A percentile compares a stretch with the other conserved stretches of the same genome.
Evolutionary conservation across 2,888 invertebrate genomes (phyloP).

Genomic region (Nemotelus pantherinus): DNA sequence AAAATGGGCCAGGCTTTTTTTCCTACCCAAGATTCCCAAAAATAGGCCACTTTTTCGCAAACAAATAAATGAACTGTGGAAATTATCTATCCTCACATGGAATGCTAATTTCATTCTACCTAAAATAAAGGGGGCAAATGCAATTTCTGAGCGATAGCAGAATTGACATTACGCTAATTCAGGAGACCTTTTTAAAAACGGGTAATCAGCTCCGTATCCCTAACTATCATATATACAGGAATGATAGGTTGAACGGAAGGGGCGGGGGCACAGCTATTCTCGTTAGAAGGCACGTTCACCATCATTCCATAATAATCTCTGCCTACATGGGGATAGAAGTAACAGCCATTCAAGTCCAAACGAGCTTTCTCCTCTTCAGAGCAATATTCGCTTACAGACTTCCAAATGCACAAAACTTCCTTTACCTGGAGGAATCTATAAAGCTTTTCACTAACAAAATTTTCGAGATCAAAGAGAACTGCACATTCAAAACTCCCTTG

Average conservation of each 20-base stretch:
- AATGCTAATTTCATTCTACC: no score
- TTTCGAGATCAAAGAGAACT: not conserved
- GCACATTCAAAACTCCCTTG: not conserved
- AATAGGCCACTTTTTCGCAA: no score
- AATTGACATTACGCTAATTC: not conserved
- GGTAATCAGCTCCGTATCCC: not conserved
- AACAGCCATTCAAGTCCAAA: not conserved
- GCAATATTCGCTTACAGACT: not conserved
- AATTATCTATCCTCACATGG: no score
- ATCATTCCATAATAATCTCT: not conserved
- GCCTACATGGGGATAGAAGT: not conserved
- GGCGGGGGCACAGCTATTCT: not conserved
- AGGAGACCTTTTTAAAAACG: not conserved
- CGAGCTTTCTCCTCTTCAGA: not conserved
- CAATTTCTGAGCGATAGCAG: no score
- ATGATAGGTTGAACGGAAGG: not conserved
- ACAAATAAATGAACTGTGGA: no score
- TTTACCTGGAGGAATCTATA: not conserved
- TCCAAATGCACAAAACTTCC: not conserved
- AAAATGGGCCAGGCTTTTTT: no score
- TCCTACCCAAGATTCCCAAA: no score
- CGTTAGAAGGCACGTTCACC: not conserved
- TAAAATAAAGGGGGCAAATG: no score
- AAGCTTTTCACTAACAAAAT: not conserved
- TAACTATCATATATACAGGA: not conserved